Evolutionary conservation across 2,797 vertebrate species (phyloP).

Genomic region (Liparis tanakae): DNA sequence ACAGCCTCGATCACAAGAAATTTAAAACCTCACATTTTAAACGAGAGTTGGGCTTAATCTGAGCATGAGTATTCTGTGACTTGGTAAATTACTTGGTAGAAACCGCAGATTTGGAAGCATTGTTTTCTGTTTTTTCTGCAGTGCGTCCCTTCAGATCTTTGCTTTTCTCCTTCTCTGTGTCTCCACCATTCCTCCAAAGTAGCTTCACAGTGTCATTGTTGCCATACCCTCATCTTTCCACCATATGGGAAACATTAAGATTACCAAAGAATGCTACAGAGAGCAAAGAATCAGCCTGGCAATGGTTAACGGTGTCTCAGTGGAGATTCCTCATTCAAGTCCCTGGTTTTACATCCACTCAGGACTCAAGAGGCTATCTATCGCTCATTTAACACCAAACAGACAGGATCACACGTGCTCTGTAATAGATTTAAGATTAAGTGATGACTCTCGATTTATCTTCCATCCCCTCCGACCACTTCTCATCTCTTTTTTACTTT

Average conservation of each 20-base stretch:
- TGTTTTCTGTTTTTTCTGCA: slow-evolving; percentile 23
- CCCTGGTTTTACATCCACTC: slow-evolving; percentile 39
- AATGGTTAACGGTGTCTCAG: slow-evolving; percentile 61
- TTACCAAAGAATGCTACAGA: slow-evolving; percentile 58
- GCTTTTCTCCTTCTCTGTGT: slow-evolving; percentile 27
- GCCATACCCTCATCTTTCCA: slow-evolving; percentile 48
- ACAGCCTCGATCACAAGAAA: slow-evolving; percentile 36
- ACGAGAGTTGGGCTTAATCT: slow-evolving; percentile 38
- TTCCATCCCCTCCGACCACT: slow-evolving; percentile 17
- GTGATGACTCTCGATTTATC: slow-evolving; percentile 33
- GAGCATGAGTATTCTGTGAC: slow-evolving; percentile 15
- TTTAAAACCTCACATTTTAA: slow-evolving; percentile 38
- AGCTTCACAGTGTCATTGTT: slow-evolving; percentile 51
- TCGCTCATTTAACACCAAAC: slow-evolving; percentile 49
- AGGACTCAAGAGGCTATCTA: slow-evolving; percentile 35
- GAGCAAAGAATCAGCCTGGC: slow-evolving; percentile 58
- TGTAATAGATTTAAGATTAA: slow-evolving; percentile 22
- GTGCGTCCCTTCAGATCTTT: slow-evolving; percentile 10
- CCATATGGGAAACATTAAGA: slow-evolving; percentile 79
- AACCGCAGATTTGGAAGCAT: slow-evolving; percentile 27
- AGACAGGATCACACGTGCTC: slow-evolving; percentile 22
- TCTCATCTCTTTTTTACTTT: slow-evolving; percentile 42
- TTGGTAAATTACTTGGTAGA: slow-evolving; percentile 40
- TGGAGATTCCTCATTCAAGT: slow-evolving; percentile 50
- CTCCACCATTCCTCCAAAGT: slow-evolving; percentile 35